A percentile compares a stretch with the other conserved stretches of the same genome.
These are phyloP conservation scores for Lasaia peninsularis DNA, from an alignment of 1,140 invertebrate species.

Conservation along the genomic window DNA sequence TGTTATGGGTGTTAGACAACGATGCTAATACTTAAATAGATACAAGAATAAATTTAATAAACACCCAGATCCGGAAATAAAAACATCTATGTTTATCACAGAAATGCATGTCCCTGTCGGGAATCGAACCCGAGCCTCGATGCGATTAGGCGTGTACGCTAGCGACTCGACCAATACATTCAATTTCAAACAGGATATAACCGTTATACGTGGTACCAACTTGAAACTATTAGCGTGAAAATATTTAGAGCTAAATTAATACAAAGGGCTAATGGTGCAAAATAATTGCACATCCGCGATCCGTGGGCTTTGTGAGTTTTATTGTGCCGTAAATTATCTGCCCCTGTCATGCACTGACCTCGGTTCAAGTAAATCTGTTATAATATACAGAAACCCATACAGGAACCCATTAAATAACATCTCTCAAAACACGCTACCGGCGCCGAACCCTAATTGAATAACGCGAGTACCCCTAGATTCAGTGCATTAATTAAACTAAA, in stretches of 20 bases:
- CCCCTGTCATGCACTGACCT: conserved; percentile 40
- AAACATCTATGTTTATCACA: too few species aligned
- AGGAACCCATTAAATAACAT: conserved; percentile 59
- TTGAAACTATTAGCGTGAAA: neutral
- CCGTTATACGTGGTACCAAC: neutral
- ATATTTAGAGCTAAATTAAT: conserved; percentile 13
- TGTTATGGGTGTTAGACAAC: too few species aligned
- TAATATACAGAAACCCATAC: conserved; percentile 44
- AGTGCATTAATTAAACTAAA: conserved; percentile 70
- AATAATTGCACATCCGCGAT: conserved; percentile 40
- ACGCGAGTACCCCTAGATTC: conserved; percentile 58
- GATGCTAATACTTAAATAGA: too few species aligned
- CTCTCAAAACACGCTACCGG: conserved; percentile 67
- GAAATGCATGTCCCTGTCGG: too few species aligned
- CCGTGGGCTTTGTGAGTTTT: conserved; percentile 29
- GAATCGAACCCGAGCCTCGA: too few species aligned
- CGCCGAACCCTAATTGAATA: conserved; percentile 62
- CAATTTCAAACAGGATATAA: too few species aligned
- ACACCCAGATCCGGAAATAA: too few species aligned
- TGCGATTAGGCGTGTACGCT: too few species aligned
- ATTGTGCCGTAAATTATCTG: conserved; percentile 39
- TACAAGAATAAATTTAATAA: too few species aligned
- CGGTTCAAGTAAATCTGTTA: conserved; percentile 37
- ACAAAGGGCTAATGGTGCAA: conserved; percentile 29
- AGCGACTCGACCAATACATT: too few species aligned